These are phyloP conservation scores for Tetranychus cinnabarinus DNA, from an alignment of 1,140 invertebrate genomes.

Conservation along the genomic window DNA sequence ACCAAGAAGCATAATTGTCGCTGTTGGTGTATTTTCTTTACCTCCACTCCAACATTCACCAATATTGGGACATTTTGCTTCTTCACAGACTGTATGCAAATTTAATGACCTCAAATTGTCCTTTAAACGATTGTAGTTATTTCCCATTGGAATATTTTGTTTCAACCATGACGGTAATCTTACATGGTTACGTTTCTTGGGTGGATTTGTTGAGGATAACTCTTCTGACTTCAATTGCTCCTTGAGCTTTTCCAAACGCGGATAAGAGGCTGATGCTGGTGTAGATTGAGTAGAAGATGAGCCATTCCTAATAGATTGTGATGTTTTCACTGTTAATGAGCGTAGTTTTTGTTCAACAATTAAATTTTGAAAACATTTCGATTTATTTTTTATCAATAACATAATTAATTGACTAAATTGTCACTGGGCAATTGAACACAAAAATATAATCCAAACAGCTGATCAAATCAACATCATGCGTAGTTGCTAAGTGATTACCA, in stretches of 20 bases:
- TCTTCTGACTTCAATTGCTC: neutral
- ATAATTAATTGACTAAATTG: no score
- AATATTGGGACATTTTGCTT: slow-evolving; percentile 96
- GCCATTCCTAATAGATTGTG: no score
- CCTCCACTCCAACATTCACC: slow-evolving; percentile 91
- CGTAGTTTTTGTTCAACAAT: no score
- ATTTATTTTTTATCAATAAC: no score
- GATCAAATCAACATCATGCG: no score
- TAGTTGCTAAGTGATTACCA: no score
- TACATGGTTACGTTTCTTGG: neutral
- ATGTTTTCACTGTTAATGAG: no score
- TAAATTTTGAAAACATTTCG: no score
- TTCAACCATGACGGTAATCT: slow-evolving; percentile 90
- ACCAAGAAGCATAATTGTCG: slow-evolving; percentile 51
- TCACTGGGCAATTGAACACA: no score
- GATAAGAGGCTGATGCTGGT: neutral
- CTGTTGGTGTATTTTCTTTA: slow-evolving; percentile 28
- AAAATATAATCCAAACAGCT: no score
- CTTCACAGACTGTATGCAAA: slow-evolving; percentile 91
- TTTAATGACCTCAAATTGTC: slow-evolving; percentile 62
- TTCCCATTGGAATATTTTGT: slow-evolving; percentile 69
- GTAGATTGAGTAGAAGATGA: no score
- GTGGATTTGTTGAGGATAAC: neutral
- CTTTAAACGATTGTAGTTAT: slow-evolving; percentile 45
- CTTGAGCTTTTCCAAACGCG: neutral